Percentiles rank a stretch among this genome's conserved stretches.
Evolutionary conservation across 2,113 vertebrate species (phyloP).

Genomic region (Orientallactaga bullata): DNA sequence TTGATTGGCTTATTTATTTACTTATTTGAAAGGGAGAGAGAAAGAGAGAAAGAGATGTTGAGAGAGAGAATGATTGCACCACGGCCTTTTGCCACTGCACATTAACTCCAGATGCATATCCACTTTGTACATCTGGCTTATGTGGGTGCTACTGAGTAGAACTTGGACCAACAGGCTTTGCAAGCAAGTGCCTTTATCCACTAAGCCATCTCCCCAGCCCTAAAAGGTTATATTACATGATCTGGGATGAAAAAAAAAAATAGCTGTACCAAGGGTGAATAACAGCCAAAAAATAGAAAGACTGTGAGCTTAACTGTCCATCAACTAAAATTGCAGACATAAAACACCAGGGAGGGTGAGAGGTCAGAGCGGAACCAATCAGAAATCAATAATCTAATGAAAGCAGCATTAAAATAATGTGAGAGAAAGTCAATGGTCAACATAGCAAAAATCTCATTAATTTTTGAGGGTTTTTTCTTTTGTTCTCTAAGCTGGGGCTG

Average conservation of each 20-base stretch:
- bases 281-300: background rate
- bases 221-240: background rate
- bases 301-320: background rate
- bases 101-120: too few species aligned
- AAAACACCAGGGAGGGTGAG: background rate
- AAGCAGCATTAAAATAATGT: background rate
- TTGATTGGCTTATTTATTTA: too few species aligned
- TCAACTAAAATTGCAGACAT: background rate
- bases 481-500: background rate
- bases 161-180: too few species aligned
- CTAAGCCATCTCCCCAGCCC: too few species aligned
- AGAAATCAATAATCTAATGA: background rate
- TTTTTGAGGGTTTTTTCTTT: background rate
- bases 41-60: too few species aligned
- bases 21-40: too few species aligned
- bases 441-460: conserved; percentile 28
- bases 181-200: too few species aligned
- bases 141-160: too few species aligned
- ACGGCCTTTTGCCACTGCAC: too few species aligned
- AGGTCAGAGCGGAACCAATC: background rate
- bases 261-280: background rate
- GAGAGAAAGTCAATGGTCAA: background rate
- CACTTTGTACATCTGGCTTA: too few species aligned
- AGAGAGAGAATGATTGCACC: too few species aligned
- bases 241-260: background rate